Conservation (phyloP, 2,113 vertebrate species). For the Apodemus sylvaticus region DNA sequence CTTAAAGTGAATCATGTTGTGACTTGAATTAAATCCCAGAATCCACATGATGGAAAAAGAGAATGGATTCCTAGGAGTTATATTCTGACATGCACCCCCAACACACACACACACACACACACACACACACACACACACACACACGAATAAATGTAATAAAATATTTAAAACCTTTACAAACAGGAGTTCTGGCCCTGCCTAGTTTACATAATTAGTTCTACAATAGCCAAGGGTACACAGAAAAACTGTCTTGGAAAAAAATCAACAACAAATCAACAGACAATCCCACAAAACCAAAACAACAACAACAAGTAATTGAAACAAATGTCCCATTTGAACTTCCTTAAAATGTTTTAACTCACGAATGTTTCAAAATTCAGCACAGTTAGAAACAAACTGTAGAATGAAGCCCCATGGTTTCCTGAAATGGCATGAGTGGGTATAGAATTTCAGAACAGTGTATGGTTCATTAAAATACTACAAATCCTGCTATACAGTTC, state of each 20-base stretch:
- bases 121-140: background rate
- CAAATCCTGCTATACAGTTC: slow-evolving; percentile 67
- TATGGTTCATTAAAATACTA: slow-evolving; percentile 74
- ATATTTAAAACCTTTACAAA: background rate
- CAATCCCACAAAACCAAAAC: background rate
- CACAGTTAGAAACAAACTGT: background rate
- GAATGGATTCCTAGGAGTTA: background rate
- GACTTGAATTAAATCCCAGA: background rate
- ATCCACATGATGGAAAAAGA: background rate
- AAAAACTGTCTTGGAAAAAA: background rate
- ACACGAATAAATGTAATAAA: background rate
- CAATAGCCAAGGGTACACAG: background rate
- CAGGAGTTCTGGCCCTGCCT: background rate
- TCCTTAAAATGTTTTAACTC: slow-evolving; percentile 6
- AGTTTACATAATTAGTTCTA: background rate
- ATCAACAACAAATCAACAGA: background rate
- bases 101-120: background rate
- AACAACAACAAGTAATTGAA: background rate
- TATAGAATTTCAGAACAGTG: slow-evolving; percentile 52
- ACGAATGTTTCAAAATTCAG: slow-evolving; percentile 29
- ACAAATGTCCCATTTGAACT: background rate
- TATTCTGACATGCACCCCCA: background rate
- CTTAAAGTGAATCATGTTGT: background rate
- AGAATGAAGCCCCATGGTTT: background rate
- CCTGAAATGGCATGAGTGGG: slow-evolving; percentile 9